These are phyloP conservation scores for Eristalis intricaria DNA, from an alignment of 2,888 invertebrate genomes.

Conservation along the genomic window DNA sequence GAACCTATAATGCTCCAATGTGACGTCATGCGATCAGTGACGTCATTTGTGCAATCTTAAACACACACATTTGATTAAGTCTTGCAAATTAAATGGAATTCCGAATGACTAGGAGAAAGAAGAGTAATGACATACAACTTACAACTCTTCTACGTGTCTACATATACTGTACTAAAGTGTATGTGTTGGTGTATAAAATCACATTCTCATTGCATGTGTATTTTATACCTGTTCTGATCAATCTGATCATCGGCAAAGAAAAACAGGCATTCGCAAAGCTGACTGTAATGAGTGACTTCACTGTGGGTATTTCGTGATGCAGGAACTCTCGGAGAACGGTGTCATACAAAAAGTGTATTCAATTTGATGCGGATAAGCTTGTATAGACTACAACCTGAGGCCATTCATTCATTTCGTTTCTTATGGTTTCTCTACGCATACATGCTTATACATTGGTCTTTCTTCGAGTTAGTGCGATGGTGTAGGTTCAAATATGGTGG, in stretches of 20 bases:
- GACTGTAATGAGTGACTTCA: slow-evolving; percentile 34
- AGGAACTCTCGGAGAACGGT: slow-evolving; percentile 29
- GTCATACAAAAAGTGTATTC: slow-evolving; percentile 39
- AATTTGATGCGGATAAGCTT: slow-evolving; percentile 52
- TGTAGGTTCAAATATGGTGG: slow-evolving; percentile 25
- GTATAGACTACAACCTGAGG: slow-evolving; percentile 53
- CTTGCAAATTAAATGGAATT: slow-evolving; percentile 47
- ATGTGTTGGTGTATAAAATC: not conserved
- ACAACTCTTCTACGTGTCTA: not conserved
- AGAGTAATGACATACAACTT: slow-evolving; percentile 12
- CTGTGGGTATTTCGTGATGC: slow-evolving; percentile 22
- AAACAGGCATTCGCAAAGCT: slow-evolving; percentile 55
- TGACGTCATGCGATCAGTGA: slow-evolving; percentile 56
- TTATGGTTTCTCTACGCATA: slow-evolving; percentile 60
- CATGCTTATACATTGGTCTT: slow-evolving; percentile 12
- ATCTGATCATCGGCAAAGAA: slow-evolving; percentile 53
- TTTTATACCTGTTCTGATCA: slow-evolving; percentile 64
- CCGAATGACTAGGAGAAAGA: slow-evolving; percentile 42
- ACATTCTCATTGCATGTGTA: slow-evolving; percentile 9
- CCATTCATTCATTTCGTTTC: slow-evolving; percentile 66
- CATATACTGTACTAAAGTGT: not conserved
- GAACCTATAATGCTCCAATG: not conserved
- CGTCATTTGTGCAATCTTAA: slow-evolving; percentile 56
- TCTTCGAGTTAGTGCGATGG: slow-evolving; percentile 17
- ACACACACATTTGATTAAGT: slow-evolving; percentile 5